A percentile compares a stretch with the other conserved stretches of the same genome.
Conservation (phyloP, 2,113 vertebrate genomes). For the Halichoerus grypus region DNA sequence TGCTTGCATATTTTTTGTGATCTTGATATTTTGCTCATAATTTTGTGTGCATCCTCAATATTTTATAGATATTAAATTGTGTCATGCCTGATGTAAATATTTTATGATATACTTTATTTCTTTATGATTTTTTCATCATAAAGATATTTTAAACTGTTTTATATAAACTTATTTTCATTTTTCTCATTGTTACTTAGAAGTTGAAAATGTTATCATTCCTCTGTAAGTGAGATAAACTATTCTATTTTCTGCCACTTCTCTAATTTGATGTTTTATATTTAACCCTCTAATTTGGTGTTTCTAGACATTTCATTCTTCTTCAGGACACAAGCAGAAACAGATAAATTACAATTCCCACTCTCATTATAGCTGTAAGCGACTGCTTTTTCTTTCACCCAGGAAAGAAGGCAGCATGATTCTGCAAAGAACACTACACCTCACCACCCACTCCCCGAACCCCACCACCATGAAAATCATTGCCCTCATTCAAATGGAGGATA, state of each 20-base stretch:
- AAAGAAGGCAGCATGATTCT: neutral
- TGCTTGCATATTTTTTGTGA: constrained; percentile 36
- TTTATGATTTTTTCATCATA: constrained; percentile 5
- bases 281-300: constrained; percentile 10
- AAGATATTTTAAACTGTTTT: neutral
- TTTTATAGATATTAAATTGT: constrained; percentile 54
- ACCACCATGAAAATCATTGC: neutral
- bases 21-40: constrained; percentile 50
- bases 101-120: neutral
- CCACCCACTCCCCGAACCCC: neutral
- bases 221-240: neutral
- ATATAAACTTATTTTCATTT: constrained; percentile 1
- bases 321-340: neutral
- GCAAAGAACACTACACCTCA: neutral
- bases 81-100: constrained; percentile 24
- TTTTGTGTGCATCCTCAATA: constrained; percentile 22
- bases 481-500: neutral
- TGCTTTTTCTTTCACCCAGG: neutral
- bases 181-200: neutral
- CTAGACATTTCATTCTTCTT: neutral
- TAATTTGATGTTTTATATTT: constrained; percentile 38
- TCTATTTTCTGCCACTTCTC: neutral
- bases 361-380: neutral
- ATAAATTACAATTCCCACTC: neutral
- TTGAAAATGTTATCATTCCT: constrained; percentile 35